Base-by-base conservation (phyloP, 2,888 invertebrate species). In the Calliopum simillimum region DNA sequence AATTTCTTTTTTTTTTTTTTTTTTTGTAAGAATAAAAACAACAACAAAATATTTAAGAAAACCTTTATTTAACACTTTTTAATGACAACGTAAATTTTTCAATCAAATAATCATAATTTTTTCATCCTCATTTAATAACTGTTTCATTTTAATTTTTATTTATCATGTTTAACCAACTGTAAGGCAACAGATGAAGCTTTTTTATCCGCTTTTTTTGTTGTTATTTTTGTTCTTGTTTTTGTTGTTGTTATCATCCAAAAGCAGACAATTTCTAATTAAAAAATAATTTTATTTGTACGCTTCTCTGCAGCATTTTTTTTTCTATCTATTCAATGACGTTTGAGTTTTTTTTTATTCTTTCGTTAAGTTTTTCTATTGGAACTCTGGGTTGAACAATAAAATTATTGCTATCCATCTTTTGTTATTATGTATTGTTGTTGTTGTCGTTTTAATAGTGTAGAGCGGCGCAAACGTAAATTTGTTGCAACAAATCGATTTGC, bases 221-320 rank as follows among this genome's bases (percentile, higher is more conserved):
- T 59, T 12, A 14, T 41, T 61, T n/a, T 33, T 19, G n/a, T 16
- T 23, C 5, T n/a, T 59, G 8, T 19, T n/a, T 41, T 63, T 51
- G n/a, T 44, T 12, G 59, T 43, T 41, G 12, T 33, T 33, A 33
- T 51, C 16, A 41, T 19, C 11, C 19, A 49, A 33, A 61, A 64
- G 33, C 51, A 51, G 41, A 64, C 51, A 66, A 47, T 46, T 66
- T 46, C 56, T 66, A 66, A 66, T 66, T 66, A 66, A 66, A 65
- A 65, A 65, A 53, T 44, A 55, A 65, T 65, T 55, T 53, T 41
- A 8, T 19, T 51, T 21, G 64, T 8, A 33, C 33, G 33, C 33
- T 33, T 33, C 33, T 33, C 33, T 33, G 8, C 33, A n/a, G 33
- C 33, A n/a, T n/a, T n/a, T n/a, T 33, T 33, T 5, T 33, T 33